Conservation (phyloP, 2,797 vertebrate genomes). For the Pseudomugil gertrudae region DNA sequence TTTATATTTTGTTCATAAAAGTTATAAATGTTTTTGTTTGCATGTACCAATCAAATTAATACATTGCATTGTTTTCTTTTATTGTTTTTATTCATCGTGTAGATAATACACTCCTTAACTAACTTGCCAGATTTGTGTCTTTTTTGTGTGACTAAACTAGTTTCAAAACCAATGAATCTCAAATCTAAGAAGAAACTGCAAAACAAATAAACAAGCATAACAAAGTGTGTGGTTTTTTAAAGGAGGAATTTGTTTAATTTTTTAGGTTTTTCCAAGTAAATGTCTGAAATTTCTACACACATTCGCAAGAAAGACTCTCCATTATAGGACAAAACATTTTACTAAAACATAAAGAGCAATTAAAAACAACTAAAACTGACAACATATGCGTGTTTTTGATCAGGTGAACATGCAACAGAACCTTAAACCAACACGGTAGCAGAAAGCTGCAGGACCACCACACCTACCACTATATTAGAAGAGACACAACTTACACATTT, state of each 20-base stretch:
- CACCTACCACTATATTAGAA: constrained; percentile 12
- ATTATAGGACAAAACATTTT: neutral
- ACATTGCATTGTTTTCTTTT: neutral
- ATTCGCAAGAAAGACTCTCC: neutral
- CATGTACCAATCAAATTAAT: neutral
- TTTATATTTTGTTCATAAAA: neutral
- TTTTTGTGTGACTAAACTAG: neutral
- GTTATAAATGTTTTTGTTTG: too few relatives aligned
- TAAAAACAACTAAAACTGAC: neutral
- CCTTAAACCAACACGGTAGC: constrained; percentile 2
- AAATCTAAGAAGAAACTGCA: neutral
- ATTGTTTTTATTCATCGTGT: too few relatives aligned
- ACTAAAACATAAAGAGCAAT: neutral
- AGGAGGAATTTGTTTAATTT: neutral
- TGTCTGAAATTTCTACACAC: neutral
- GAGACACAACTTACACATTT: constrained; percentile 24
- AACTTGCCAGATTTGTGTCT: neutral
- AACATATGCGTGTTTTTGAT: neutral
- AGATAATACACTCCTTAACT: neutral
- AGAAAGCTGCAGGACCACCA: constrained; percentile 19
- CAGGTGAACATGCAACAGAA: neutral
- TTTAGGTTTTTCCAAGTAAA: neutral
- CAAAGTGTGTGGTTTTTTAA: neutral
- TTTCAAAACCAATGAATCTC: neutral
- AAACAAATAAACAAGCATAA: neutral